Conservation (phyloP, 1,140 invertebrate genomes). For the Zaprionus lachaisei region DNA sequence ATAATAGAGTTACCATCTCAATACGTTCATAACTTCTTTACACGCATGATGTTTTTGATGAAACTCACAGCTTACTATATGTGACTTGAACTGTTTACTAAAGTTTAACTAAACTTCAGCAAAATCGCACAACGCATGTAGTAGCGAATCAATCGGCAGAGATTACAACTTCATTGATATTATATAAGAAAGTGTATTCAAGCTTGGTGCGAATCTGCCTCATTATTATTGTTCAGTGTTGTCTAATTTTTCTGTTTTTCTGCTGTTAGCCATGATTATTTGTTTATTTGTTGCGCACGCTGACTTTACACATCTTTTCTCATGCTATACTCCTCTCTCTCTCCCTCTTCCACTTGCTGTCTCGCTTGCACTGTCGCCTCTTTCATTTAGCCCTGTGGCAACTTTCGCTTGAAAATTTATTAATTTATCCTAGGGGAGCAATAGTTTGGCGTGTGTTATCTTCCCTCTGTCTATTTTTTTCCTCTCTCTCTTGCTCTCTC, state of each 20-base stretch:
- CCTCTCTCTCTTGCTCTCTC: background rate
- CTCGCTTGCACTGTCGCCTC: background rate
- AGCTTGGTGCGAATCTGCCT: background rate
- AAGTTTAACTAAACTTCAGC: background rate
- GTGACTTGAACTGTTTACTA: background rate
- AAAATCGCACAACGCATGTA: background rate
- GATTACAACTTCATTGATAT: background rate
- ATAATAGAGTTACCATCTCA: background rate
- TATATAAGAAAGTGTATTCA: conserved; percentile 20
- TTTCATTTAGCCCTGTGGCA: conserved; percentile 38
- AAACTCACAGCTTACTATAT: background rate
- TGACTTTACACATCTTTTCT: background rate
- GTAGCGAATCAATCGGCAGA: background rate
- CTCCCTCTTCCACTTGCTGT: background rate
- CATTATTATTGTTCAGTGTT: background rate
- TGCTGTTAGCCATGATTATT: conserved; percentile 37
- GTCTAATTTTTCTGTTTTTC: conserved; percentile 9
- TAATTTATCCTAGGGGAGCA: conserved; percentile 80
- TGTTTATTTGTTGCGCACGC: conserved; percentile 51
- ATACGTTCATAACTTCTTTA: background rate
- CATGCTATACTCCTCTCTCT: background rate
- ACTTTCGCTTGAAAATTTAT: conserved; percentile 76
- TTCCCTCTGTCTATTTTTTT: background rate
- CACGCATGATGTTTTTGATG: background rate
- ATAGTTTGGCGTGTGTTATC: conserved; percentile 62